Evolutionary conservation across 2,797 vertebrate genomes (phyloP).

Genomic region (Peromyscus eremicus): DNA sequence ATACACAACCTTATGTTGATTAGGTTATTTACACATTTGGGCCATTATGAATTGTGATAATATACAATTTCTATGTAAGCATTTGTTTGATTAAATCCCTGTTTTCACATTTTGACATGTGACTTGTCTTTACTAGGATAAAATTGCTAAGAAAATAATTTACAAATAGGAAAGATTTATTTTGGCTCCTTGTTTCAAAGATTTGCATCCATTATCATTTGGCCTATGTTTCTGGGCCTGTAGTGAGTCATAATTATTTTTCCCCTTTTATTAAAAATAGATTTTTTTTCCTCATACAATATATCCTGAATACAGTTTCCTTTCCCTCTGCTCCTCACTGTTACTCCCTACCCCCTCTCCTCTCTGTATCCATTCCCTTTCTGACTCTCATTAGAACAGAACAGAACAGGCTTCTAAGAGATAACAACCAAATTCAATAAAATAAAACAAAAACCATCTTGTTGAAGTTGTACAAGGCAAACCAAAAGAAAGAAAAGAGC

Average conservation of each 20-base stretch:
- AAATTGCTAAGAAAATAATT: background rate
- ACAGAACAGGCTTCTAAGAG: background rate
- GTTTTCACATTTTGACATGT: background rate
- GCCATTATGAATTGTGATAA: background rate
- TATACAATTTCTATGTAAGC: background rate
- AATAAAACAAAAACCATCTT: background rate
- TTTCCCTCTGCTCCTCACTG: no score
- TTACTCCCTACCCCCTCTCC: background rate
- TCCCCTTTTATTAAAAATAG: background rate
- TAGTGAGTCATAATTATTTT: background rate
- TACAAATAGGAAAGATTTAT: background rate
- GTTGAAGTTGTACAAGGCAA: background rate
- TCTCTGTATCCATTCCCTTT: background rate
- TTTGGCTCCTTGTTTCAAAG: background rate
- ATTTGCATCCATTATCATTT: background rate
- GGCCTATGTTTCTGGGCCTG: background rate
- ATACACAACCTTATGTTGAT: background rate
- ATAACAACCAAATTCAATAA: background rate
- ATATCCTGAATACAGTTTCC: background rate
- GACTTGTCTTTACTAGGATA: background rate
- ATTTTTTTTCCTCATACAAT: background rate
- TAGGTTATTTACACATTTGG: background rate
- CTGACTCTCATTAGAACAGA: no score
- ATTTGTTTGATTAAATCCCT: constrained; percentile 5
- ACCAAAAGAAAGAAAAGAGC: background rate